Evolutionary conservation across 2,113 vertebrate species (phyloP).

Genomic region (Megaceryle torquata): DNA sequence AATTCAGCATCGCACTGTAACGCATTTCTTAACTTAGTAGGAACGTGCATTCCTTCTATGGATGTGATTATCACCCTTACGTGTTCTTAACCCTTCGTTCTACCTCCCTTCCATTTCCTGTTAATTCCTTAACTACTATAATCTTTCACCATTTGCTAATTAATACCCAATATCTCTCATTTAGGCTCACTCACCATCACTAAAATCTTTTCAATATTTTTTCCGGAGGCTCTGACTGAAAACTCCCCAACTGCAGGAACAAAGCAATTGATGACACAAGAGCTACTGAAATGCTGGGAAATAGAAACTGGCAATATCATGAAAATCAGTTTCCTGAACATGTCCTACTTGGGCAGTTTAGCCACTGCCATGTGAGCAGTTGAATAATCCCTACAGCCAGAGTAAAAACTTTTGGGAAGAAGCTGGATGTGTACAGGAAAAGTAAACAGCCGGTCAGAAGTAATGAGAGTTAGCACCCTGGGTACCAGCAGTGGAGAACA

Average conservation of each 20-base stretch:
- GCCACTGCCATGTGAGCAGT: background rate
- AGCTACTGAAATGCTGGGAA: background rate
- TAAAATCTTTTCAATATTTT: background rate
- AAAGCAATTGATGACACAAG: background rate
- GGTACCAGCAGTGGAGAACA: background rate
- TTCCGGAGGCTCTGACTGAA: background rate
- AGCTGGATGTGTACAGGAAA: background rate
- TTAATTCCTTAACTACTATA: background rate
- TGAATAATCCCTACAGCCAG: background rate
- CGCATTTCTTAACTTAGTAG: background rate
- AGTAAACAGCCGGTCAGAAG: background rate
- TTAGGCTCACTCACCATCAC: background rate
- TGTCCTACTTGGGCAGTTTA: background rate
- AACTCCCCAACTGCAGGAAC: background rate
- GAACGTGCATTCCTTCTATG: background rate
- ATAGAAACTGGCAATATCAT: background rate
- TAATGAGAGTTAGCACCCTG: background rate
- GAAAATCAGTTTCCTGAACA: background rate
- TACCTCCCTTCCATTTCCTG: background rate
- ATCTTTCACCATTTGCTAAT: background rate
- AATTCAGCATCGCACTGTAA: background rate
- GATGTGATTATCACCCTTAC: background rate
- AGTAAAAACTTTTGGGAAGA: background rate
- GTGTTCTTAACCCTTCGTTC: background rate
- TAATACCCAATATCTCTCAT: background rate